These are phyloP conservation scores for Zaprionus tsacasi DNA, from an alignment of 1,140 invertebrate species.

Conservation along the genomic window DNA sequence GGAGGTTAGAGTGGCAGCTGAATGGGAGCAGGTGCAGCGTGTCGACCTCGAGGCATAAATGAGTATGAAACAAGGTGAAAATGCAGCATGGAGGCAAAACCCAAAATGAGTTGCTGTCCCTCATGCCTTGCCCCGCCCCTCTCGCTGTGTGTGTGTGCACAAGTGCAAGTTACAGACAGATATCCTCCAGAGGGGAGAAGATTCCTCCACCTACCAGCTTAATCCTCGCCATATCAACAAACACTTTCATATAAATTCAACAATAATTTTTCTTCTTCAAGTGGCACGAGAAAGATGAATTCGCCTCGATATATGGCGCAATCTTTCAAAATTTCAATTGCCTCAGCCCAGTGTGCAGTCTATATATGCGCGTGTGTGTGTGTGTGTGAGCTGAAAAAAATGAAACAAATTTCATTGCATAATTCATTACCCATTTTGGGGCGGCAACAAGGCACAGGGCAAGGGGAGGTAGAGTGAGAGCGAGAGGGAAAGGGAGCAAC, in stretches of 20 bases:
- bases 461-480: not conserved
- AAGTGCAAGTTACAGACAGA: constrained; percentile 33
- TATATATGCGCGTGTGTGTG: not conserved
- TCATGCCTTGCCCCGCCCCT: not conserved
- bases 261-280: constrained; percentile 58
- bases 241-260: constrained; percentile 58
- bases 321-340: constrained; percentile 53
- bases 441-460: constrained; percentile 4
- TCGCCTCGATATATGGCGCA: constrained; percentile 27
- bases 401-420: constrained; percentile 80
- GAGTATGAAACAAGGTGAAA: constrained; percentile 23
- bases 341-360: not conserved
- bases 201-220: too few species aligned
- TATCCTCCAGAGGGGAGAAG: not conserved
- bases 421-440: constrained; percentile 61
- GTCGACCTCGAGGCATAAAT: constrained; percentile 45
- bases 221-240: constrained; percentile 18
- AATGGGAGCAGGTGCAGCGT: not conserved
- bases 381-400: constrained; percentile 46
- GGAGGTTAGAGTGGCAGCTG: too few species aligned
- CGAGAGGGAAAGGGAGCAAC: not conserved
- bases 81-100: constrained; percentile 6
- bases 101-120: constrained; percentile 36
- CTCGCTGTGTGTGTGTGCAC: constrained; percentile 29
- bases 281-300: not conserved